Base-by-base conservation (phyloP, 2,113 vertebrate species). In the Pterocles gutturalis region DNA sequence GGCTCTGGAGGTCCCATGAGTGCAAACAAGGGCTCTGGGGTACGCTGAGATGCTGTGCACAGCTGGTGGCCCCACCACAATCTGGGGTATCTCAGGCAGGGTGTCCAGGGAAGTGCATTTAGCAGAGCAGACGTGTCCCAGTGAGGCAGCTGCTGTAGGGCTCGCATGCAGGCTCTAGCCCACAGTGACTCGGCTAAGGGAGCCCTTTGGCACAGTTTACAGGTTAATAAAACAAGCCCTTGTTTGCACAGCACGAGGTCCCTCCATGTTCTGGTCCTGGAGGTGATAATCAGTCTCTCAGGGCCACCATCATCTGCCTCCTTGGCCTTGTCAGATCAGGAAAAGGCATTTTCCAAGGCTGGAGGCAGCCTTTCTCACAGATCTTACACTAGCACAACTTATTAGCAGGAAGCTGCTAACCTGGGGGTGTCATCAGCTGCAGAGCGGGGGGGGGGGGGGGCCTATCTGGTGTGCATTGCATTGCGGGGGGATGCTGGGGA, bases 151-250 rank as follows among this genome's bases (percentile, higher is more conserved):
- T 75, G 36, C 89, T 53, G 33, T 25, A 51, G 54, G 24, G 45
- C 26, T 90, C 4, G 9, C 2, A 0, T 70, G 33, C 53, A 36
- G 1, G 1, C 22, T 46, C 10, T 91, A 75, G 80, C 60, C 62
- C 31, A n/a, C 0, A 1, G 48, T 0, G 0, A 93, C 34, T 36
- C 5, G 0, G 54, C 22, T 0, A 2, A 8, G 21, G 3, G 14
- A 94, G 77, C 78, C 67, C 93, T 96, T 92, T 95, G 93, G 54
- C 95, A 95, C 73, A 80, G 57, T 93, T 94, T 76, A 29, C 58
- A 46, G 65, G 87, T 93, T 91, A 82, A 58, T 72, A 83, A 97
- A 96, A 97, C 61, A 80, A 93, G 34, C 45, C 1, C 1, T 81
- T 97, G 73, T 96, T 97, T 95, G 83, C 15, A 4, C 13, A 90